Conservation (phyloP, 1,140 invertebrate genomes). For the Triops longicaudatus region DNA sequence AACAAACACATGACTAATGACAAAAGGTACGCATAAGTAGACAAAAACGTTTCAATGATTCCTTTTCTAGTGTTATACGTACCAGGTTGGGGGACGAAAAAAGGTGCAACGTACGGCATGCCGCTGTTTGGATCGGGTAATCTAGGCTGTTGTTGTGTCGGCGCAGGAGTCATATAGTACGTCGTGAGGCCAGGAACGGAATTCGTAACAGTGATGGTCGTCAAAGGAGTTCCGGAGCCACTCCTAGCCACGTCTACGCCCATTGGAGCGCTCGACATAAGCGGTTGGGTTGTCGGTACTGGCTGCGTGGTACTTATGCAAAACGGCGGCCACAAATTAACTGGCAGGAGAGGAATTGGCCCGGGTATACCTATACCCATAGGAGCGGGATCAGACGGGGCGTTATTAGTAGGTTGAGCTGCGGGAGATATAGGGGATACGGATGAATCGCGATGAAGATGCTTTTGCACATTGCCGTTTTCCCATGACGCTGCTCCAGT, state of each 20-base stretch:
- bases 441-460: constrained; percentile 38
- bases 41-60: background rate
- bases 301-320: constrained; percentile 42
- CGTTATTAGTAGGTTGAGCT: background rate
- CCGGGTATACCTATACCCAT: constrained; percentile 3
- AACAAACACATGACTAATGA: too few species aligned
- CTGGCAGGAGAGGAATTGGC: constrained; percentile 23
- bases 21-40: background rate
- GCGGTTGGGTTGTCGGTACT: constrained; percentile 42
- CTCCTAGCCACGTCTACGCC: constrained; percentile 23
- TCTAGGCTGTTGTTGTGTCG: constrained; percentile 2
- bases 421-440: background rate
- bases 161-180: constrained; percentile 23
- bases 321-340: constrained; percentile 53
- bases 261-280: constrained; percentile 52
- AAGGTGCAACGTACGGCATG: background rate
- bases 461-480: constrained; percentile 45
- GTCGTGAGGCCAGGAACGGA: constrained; percentile 30
- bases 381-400: background rate
- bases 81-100: constrained; percentile 7
- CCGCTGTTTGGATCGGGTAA: background rate
- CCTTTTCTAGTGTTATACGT: background rate
- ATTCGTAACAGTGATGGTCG: constrained; percentile 33
- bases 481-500: constrained; percentile 49
- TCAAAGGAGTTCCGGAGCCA: constrained; percentile 32